Conservation (phyloP, 1,140 invertebrate species). For the Aphidius gifuensis region DNA sequence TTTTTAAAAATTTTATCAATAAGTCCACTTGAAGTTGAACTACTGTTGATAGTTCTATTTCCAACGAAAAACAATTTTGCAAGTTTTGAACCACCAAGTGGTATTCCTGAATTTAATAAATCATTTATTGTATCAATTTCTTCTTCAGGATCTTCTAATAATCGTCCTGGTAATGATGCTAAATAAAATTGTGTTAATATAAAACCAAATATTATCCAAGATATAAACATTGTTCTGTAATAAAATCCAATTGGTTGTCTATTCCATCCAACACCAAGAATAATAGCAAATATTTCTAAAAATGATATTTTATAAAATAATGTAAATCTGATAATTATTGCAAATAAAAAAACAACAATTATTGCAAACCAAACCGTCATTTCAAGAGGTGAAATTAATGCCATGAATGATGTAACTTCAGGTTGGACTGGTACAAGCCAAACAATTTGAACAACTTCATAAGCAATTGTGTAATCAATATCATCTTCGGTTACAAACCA, state of each 20-base stretch:
- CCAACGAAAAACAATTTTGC: conserved; percentile 25
- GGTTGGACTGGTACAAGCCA: conserved; percentile 39
- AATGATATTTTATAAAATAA: conserved; percentile 35
- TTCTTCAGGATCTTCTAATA: conserved; percentile 34
- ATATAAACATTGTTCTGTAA: conserved; percentile 36
- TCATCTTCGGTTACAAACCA: conserved; percentile 29
- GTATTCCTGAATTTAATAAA: conserved; percentile 19
- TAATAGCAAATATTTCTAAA: conserved; percentile 37
- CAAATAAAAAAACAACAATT: conserved; percentile 28
- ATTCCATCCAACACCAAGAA: conserved; percentile 32
- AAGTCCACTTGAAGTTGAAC: background rate
- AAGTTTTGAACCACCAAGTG: conserved; percentile 26
- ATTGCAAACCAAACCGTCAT: conserved; percentile 39
- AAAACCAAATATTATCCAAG: conserved; percentile 43
- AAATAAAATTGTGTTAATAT: conserved; percentile 44
- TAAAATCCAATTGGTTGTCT: conserved; percentile 35
- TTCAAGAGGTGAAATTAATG: conserved; percentile 38
- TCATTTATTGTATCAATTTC: conserved; percentile 25
- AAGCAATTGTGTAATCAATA: conserved; percentile 36
- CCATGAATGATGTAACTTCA: conserved; percentile 34
- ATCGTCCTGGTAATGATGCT: conserved; percentile 40
- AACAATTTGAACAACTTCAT: conserved; percentile 38
- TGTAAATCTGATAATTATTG: conserved; percentile 30
- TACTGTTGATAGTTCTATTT: background rate
- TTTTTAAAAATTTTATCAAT: conserved; percentile 24